Evolutionary conservation across 2,797 vertebrate genomes (phyloP).

Genomic region (Uromys caudimaculatus): DNA sequence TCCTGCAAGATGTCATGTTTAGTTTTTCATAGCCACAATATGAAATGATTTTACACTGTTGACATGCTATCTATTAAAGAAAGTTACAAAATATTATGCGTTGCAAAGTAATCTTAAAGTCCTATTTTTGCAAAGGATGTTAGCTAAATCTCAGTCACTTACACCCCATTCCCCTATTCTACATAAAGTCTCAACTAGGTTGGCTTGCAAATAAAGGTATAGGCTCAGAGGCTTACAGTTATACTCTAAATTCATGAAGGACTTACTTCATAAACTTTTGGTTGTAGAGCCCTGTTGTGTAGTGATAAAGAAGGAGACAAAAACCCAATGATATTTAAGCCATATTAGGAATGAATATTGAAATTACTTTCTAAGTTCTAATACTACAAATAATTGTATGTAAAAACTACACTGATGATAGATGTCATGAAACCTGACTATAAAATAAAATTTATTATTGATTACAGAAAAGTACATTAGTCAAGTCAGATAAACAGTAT

Average conservation of each 20-base stretch:
- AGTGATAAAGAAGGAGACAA: neutral
- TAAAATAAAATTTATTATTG: neutral
- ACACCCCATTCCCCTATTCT: neutral
- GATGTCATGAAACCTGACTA: neutral
- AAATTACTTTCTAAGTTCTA: slow-evolving; percentile 43
- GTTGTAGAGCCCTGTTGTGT: neutral
- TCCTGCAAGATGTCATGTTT: neutral
- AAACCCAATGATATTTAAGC: neutral
- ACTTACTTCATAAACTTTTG: neutral
- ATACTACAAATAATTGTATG: neutral
- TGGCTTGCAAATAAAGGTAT: neutral
- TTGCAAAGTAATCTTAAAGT: neutral
- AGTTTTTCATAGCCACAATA: neutral
- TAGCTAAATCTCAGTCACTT: neutral
- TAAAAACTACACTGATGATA: neutral
- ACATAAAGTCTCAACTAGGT: neutral
- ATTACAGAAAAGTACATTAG: neutral
- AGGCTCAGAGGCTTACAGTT: neutral
- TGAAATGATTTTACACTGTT: slow-evolving; percentile 18
- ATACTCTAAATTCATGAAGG: neutral
- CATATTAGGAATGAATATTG: neutral
- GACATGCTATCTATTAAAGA: neutral
- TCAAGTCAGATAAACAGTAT: neutral
- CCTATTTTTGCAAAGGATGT: neutral
- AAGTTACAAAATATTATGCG: neutral